Evolutionary conservation across 2,113 vertebrate genomes (phyloP).

Genomic region (Anhinga anhinga): DNA sequence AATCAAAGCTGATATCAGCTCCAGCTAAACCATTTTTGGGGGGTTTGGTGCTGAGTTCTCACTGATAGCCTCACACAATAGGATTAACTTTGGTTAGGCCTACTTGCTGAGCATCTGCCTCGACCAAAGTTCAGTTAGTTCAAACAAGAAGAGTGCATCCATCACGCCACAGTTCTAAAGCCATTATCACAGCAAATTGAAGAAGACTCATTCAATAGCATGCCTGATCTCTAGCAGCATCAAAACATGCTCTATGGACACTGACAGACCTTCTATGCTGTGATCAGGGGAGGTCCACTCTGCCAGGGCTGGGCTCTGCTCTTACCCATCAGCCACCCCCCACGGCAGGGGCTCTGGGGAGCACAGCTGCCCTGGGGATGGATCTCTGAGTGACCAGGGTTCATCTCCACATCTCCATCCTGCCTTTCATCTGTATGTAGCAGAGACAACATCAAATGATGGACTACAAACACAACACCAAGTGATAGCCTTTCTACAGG

Average conservation of each 20-base stretch:
- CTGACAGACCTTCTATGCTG: neutral
- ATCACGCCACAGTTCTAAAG: neutral
- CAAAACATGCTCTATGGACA: neutral
- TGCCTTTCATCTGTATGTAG: neutral
- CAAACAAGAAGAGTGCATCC: neutral
- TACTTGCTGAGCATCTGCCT: neutral
- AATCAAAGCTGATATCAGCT: neutral
- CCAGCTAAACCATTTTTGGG: neutral
- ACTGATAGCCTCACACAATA: neutral
- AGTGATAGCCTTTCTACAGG: neutral
- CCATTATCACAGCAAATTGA: neutral
- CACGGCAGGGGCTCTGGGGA: neutral
- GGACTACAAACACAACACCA: neutral
- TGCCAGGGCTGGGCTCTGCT: neutral
- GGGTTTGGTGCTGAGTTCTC: neutral
- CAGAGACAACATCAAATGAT: neutral
- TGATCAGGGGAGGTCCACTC: neutral
- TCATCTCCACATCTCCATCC: neutral
- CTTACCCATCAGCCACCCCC: neutral
- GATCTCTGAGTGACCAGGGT: neutral
- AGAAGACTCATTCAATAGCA: neutral
- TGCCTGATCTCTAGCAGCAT: neutral
- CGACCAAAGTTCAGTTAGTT: neutral
- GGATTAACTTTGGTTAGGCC: neutral
- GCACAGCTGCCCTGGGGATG: neutral